Percentiles rank a stretch among this genome's conserved stretches.
phyloP scores from a whole-genome alignment of 2,888 invertebrate species.

The Eurytoma californica region DNA sequence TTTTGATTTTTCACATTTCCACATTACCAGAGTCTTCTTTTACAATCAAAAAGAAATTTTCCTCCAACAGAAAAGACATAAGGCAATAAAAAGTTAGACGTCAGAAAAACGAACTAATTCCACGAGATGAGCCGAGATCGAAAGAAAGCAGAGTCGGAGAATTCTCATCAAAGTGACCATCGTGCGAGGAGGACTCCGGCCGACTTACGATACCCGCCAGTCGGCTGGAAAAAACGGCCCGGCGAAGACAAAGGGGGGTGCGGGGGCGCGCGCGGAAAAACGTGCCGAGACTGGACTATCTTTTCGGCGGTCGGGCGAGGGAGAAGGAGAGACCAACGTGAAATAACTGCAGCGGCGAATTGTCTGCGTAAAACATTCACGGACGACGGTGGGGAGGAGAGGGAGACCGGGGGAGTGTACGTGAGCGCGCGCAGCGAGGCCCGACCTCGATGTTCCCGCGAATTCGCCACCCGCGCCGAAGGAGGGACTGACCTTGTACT shows the following conservation, averaged over 20 bases:
- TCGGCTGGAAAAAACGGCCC: constrained; percentile 36
- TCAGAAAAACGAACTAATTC: too few species aligned
- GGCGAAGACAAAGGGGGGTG: constrained; percentile 10
- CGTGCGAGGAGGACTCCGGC: background rate
- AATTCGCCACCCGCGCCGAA: background rate
- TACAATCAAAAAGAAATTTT: too few species aligned
- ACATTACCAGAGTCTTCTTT: too few species aligned
- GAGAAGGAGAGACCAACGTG: constrained; percentile 58
- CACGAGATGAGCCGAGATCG: too few species aligned
- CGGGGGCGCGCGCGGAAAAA: constrained; percentile 53
- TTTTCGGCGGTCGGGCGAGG: constrained; percentile 55
- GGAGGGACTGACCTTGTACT: constrained; percentile 46
- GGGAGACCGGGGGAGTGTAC: constrained; percentile 57
- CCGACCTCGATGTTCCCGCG: constrained; percentile 60
- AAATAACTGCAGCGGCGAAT: constrained; percentile 73
- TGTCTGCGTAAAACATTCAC: constrained; percentile 73
- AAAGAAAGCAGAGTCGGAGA: background rate
- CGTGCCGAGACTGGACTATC: constrained; percentile 69
- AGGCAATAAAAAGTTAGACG: too few species aligned
- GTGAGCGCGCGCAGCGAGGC: constrained; percentile 53
- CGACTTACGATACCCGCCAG: constrained; percentile 10
- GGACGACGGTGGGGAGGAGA: constrained; percentile 56
- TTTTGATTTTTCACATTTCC: too few species aligned
- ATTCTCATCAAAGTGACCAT: constrained; percentile 13
- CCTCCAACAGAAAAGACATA: too few species aligned